Base-by-base conservation (phyloP, 2,888 invertebrate species). In the Apoda limacodes region DNA sequence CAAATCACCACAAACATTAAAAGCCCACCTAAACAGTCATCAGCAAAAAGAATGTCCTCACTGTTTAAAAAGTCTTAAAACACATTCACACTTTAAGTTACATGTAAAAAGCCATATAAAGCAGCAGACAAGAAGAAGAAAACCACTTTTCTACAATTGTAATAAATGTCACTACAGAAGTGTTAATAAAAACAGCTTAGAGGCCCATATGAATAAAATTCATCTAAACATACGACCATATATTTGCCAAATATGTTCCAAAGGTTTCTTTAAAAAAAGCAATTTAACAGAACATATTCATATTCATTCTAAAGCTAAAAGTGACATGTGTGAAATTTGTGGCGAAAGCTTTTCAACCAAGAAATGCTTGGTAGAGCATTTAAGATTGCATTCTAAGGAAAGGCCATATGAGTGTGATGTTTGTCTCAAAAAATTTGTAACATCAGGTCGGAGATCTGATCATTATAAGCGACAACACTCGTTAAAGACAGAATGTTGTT, bases 391-490 rank as follows among this genome's bases (percentile, higher is more conserved):
- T 42, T 43, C 50, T 0, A 55, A 63, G 1, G 48, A 48, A 3
- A 65, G 55, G 35, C 61, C 61, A 1, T 71, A 50, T 34, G 42
- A 55, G 34, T 74, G 74, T 52, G 35, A 51, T 1, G 38, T 57
- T 10, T 69, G 69, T 37, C 46, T 45, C 1, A 48, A 55, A 13
- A 51, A 44, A 10, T 74, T 69, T 38, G 45, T 67, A 0, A 65
- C 62, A 0, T 58, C 60, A 1, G 61, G 69, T 2, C 54, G 69
- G 3, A 52, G 62, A 36, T 48, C 50, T 3, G 63, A 66, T 19
- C 71, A 71, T 45, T 45, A 62, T 4, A 65, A 60, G 39, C 41
- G 66, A n/a, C 62, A 47, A 34, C 70, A 71, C 35, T 46, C 45
- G 39, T 60, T 56, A 6, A 63, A 60, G 32, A 41, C 35, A 1